Percentiles rank a stretch among this genome's conserved stretches.
Conservation (phyloP, 2,113 vertebrate genomes). For the Phrynosoma blainvillii region DNA sequence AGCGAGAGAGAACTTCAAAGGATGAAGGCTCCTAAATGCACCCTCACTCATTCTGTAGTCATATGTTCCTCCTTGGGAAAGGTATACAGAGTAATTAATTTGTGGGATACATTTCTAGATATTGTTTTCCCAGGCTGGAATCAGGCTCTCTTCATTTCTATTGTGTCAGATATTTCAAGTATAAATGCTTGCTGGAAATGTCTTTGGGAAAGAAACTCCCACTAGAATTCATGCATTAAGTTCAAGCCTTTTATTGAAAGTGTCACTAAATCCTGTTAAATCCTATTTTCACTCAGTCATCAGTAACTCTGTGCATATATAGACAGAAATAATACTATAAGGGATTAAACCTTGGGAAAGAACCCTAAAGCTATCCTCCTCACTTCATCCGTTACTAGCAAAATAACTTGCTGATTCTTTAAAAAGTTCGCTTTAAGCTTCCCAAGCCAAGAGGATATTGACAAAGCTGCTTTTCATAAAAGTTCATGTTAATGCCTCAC, state of each 20-base stretch:
- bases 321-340: constrained; percentile 39
- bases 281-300: constrained; percentile 59
- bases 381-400: constrained; percentile 43
- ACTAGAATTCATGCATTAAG: constrained; percentile 56
- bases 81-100: constrained; percentile 40
- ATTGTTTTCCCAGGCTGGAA: constrained; percentile 53
- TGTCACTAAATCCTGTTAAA: constrained; percentile 66
- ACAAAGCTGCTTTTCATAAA: constrained; percentile 36
- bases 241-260: constrained; percentile 64
- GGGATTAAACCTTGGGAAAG: constrained; percentile 40
- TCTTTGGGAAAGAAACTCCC: constrained; percentile 64
- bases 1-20: constrained; percentile 56
- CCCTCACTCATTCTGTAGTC: background rate
- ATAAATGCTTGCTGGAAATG: constrained; percentile 59
- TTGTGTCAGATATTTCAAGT: constrained; percentile 38
- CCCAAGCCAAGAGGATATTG: constrained; percentile 28
- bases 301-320: constrained; percentile 53
- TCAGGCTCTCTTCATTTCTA: constrained; percentile 24
- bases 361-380: constrained; percentile 13
- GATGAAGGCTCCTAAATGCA: constrained; percentile 33
- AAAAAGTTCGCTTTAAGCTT: constrained; percentile 43
- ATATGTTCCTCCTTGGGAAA: constrained; percentile 47
- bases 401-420: constrained; percentile 35
- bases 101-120: constrained; percentile 55
- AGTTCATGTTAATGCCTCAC: constrained; percentile 32